Base-by-base conservation (phyloP, 2,888 invertebrate genomes). In the Lutraria lutraria region DNA sequence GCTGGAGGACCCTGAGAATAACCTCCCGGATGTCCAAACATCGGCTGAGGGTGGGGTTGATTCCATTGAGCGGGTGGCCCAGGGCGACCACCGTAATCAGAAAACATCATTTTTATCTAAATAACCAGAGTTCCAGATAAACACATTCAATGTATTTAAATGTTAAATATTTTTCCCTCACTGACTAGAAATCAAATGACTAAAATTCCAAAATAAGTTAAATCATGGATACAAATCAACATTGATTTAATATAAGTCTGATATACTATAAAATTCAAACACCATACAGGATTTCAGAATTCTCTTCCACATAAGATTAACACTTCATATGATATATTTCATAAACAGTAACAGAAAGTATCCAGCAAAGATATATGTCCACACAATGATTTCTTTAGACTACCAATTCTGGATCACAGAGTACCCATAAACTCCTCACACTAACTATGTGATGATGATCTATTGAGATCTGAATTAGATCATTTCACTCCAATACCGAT, bases 61-160 rank as follows among this genome's bases (percentile, higher is more conserved):
- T 63, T 88, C 89, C 88, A 92, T 82, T 93, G 91, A 56, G 92
- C 92, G 29, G 91, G 92, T 43, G 94, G 93, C 76, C 89, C 90
- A 0, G 91, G 92, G 81, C 93, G 94, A 81, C 93, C 93, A 79
- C 92, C 89, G 84, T 90, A 94, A 29, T 94, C 94, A 80, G 94
- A 93, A 91, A 94, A 94, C 94, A 94, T 94, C 90, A 92, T 93
- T 63, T 86, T 90, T 83, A 15, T 68, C 63, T 76, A 72, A 87
- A n/a, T 8, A 16, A 16, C 68, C 68, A 34, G 29, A 72, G 25
- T 6, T 52, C 19, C 29, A 31, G 34, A 31, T 76, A 31, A 76
- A 76, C 29, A 76, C 76, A 76, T 76, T 76, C 76, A 34, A 31
- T 31, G 34, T 34, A 31, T 34, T 13, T 16, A 76, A 25, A 25